Conservation (phyloP, 2,113 vertebrate species). For the Calyptomena viridis region DNA sequence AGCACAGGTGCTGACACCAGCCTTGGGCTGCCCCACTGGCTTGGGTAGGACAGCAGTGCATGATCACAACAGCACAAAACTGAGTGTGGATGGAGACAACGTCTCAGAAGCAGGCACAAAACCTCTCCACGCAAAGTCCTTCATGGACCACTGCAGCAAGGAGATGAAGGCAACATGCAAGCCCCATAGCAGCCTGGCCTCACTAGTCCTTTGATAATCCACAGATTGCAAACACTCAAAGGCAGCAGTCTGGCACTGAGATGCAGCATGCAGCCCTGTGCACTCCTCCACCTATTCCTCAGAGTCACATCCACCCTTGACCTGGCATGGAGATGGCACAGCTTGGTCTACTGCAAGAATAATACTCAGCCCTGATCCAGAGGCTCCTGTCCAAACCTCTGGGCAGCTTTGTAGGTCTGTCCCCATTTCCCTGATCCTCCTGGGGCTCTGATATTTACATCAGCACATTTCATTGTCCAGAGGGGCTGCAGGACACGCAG, state of each 20-base stretch:
- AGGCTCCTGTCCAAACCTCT: not conserved
- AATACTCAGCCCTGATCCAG: not conserved
- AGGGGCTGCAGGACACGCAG: rapidly evolving
- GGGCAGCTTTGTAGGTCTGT: not conserved
- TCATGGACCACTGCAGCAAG: not conserved
- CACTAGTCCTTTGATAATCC: not conserved
- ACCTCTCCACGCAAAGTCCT: rapidly evolving
- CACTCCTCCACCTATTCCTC: not conserved
- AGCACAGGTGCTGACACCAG: not conserved
- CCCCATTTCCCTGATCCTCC: not conserved
- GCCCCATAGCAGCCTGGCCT: not conserved
- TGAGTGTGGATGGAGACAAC: not conserved
- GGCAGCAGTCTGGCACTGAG: not conserved
- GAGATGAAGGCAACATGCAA: not conserved
- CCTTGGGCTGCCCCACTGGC: not conserved
- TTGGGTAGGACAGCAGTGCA: not conserved
- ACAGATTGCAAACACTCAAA: not conserved
- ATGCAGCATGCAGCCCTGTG: rapidly evolving
- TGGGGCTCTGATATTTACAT: not conserved
- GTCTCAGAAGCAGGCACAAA: not conserved
- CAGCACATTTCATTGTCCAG: not conserved
- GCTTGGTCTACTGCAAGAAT: not conserved
- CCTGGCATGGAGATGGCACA: rapidly evolving
- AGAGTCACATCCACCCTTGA: not conserved
- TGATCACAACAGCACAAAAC: rapidly evolving